Evolutionary conservation across 2,113 vertebrate species (phyloP).

Genomic region (Engraulis encrasicolus): DNA sequence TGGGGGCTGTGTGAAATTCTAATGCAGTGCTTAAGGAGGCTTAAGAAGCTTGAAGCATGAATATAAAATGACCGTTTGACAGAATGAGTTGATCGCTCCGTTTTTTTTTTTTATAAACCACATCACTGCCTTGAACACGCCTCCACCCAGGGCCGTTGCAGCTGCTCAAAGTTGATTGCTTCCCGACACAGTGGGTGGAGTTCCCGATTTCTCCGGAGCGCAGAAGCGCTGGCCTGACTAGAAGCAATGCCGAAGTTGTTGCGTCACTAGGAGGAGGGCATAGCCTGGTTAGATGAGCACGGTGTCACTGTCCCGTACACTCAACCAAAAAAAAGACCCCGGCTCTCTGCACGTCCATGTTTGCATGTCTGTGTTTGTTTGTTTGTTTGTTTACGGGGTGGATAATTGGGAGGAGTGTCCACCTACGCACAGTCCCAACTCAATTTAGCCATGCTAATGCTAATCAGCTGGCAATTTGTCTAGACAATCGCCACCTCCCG

Average conservation of each 20-base stretch:
- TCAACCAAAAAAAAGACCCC: constrained; percentile 17
- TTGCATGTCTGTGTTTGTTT: neutral
- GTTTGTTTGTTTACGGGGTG: constrained; percentile 16
- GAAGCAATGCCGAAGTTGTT: no score
- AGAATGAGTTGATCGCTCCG: neutral
- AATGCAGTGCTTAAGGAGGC: neutral
- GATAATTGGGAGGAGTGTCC: constrained; percentile 19
- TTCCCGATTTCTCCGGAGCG: no score
- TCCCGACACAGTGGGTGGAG: no score
- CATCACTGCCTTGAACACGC: no score
- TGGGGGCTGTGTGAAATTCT: neutral
- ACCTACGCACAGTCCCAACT: neutral
- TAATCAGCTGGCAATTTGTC: constrained; percentile 32
- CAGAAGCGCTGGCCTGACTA: no score
- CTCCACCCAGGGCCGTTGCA: no score
- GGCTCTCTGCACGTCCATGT: neutral
- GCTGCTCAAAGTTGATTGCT: no score
- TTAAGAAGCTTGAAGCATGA: neutral
- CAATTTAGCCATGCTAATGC: constrained; percentile 19
- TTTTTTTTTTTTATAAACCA: no score
- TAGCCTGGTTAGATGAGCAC: no score
- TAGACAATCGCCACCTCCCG: neutral
- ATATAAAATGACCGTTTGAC: neutral
- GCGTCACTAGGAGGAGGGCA: no score
- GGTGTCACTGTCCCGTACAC: constrained; percentile 11